Evolutionary conservation across 2,797 vertebrate species (phyloP), one percentile per base, ranked within the genome.

Genomic region (Platalea minor): DNA sequence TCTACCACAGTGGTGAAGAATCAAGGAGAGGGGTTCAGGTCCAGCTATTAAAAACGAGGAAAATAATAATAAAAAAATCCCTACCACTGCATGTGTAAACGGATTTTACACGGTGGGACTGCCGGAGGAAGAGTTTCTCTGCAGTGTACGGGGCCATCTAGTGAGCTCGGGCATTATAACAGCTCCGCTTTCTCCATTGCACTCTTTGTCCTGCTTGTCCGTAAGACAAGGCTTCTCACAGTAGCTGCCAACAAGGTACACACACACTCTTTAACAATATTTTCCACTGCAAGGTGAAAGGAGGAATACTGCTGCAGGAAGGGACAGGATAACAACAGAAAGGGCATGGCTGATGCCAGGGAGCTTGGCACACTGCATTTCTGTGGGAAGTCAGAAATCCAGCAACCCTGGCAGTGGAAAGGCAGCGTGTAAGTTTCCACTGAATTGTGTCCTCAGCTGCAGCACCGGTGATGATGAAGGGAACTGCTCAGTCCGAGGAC

Each of bases 131-230:
- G 51, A 19, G 21, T 56, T 92, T 88, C 75, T 60, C 35, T 73
- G 69, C 63, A 89, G 91, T 50, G 31, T 35, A 79, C 9, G n/a
- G 88, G 81, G 97, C 84, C 97, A 95, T 93, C 97, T 97, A 97
- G 96, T 2, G 96, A 91, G 57, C 60, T 68, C 4, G 2, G 19
- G 9, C 48, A 48, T 64, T 39, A 15, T 39, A 73, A 74, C 96
- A 95, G 37, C 57, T 64, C 28, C 2, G 0, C 35, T n/a, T 70
- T 26, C 61, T 16, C n/a, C 64, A 4, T 0, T 7, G 29, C 23
- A 5, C 25, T 15, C 37, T 54, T 13, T 45, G 10, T 57, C 17
- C 19, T 51, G 25, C 53, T 37, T 37, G 14, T 13, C 13, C 39
- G 17, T 16, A 19, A 10, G 13, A 12, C 21, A 24, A 39, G 16